Conservation (phyloP, 2,888 invertebrate genomes). For the Calephelis perditalis region DNA sequence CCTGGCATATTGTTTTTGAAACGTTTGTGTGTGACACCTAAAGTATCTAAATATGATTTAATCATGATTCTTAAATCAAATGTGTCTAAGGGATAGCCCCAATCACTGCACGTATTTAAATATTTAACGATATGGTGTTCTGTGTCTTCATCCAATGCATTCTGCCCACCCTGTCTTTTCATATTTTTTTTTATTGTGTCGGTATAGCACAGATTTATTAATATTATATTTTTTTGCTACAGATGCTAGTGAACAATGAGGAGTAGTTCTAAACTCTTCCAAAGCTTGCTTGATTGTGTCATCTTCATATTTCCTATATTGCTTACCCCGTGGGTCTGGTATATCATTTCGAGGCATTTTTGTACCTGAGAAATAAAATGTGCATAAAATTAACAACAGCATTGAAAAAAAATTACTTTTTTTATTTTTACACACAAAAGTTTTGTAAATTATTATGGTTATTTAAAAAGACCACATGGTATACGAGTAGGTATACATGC, state of each 20-base stretch:
- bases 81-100: slow-evolving; percentile 14
- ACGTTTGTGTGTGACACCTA: too few relatives aligned
- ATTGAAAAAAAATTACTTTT: too few relatives aligned
- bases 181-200: slow-evolving; percentile 24
- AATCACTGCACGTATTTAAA: too few relatives aligned
- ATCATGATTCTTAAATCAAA: too few relatives aligned
- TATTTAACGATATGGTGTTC: too few relatives aligned
- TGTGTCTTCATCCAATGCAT: too few relatives aligned
- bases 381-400: too few relatives aligned
- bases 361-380: slow-evolving; percentile 20
- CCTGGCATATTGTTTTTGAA: slow-evolving; percentile 26
- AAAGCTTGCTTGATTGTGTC: slow-evolving; percentile 24
- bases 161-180: slow-evolving; percentile 21
- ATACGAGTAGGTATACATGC: too few relatives aligned
- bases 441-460: too few relatives aligned
- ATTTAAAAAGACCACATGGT: too few relatives aligned
- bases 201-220: slow-evolving; percentile 26
- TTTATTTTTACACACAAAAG: too few relatives aligned
- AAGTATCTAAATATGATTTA: too few relatives aligned
- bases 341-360: slow-evolving; percentile 26
- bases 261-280: slow-evolving; percentile 22
- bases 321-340: slow-evolving; percentile 26
- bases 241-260: slow-evolving; percentile 23
- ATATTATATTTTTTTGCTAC: slow-evolving; percentile 14
- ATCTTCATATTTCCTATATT: slow-evolving; percentile 25